Evolutionary conservation across 1,140 invertebrate genomes (phyloP).

Genomic region (Drosophila dunni): DNA sequence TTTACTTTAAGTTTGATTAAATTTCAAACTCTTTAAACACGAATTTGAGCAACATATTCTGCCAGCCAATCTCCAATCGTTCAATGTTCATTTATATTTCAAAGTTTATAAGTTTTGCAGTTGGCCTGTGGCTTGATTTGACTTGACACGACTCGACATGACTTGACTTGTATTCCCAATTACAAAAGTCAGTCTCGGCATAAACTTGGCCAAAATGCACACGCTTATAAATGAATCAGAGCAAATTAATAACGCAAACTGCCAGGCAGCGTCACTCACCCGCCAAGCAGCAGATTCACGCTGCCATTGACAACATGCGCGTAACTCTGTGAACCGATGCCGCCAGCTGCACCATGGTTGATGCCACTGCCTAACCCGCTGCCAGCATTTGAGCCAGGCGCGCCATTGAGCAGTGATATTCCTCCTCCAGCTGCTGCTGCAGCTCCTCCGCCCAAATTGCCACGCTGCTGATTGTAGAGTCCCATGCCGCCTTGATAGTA

Average conservation of each 20-base stretch:
- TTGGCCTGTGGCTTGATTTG: background rate
- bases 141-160: background rate
- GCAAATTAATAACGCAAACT: constrained; percentile 39
- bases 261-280: constrained; percentile 83
- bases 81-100: constrained; percentile 17
- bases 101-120: constrained; percentile 8
- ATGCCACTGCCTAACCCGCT: constrained; percentile 16
- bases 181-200: background rate
- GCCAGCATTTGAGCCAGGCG: constrained; percentile 34
- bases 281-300: constrained; percentile 88
- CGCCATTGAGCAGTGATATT: constrained; percentile 48
- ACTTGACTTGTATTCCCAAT: constrained; percentile 6
- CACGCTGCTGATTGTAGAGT: constrained; percentile 76
- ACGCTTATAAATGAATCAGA: constrained; percentile 35
- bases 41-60: background rate
- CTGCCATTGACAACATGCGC: constrained; percentile 86
- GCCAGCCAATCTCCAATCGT: background rate
- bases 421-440: constrained; percentile 21
- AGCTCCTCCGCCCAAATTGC: constrained; percentile 7
- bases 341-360: constrained; percentile 37
- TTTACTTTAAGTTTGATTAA: no score
- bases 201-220: constrained; percentile 11
- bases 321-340: constrained; percentile 69
- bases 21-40: background rate
- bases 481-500: constrained; percentile 81